Base-by-base conservation (phyloP, 2,113 vertebrate genomes). In the Ciconia boyciana region DNA sequence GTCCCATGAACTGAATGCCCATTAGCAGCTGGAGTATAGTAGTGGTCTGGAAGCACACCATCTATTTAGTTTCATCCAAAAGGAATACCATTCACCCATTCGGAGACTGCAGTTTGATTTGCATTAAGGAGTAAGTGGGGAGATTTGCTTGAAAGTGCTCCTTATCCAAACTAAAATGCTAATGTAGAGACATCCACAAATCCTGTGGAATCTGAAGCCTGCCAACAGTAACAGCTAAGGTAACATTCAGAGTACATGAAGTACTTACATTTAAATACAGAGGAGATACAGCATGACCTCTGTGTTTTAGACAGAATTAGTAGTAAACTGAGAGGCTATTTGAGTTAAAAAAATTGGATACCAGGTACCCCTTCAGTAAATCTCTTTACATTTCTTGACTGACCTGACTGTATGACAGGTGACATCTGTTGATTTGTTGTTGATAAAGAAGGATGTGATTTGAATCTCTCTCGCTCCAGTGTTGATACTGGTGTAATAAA, bases 401-500 rank as follows among this genome's bases (percentile, higher is more conserved):
- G 91, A 99, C 99, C 99, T 97, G 99, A 98, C 96, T 99, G 99
- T 97, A 98, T 98, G 97, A 99, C 97, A 74, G 99, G 99, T 72
- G 99, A 99, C 99, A 99, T 99, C 98, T 99, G 99, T 93, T 99
- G 98, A 96, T 98, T 98, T 83, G 98, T 98, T 94, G 99, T 99
- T 79, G 99, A 98, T 92, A 99, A 97, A 16, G 98, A 98, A 76
- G 99, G 99, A 96, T 99, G 99, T 29, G 99, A 99, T 94, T 99
- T 99, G 98, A 99, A 99, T 95, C 99, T 96, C 83, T 99, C 99
- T 75, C 99, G 98, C 94, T 99, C 99, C 58, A 99, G 98, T 14
- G 99, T 99, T 19, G 99, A 99, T 61, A 99, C 99, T 10, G 99
- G 99, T 34, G 99, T 99, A 96, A 99, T 98, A 98, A 99, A 99